A percentile compares a stretch with the other conserved stretches of the same genome.
Conservation (phyloP, 2,797 vertebrate genomes). For the Alauda arvensis region DNA sequence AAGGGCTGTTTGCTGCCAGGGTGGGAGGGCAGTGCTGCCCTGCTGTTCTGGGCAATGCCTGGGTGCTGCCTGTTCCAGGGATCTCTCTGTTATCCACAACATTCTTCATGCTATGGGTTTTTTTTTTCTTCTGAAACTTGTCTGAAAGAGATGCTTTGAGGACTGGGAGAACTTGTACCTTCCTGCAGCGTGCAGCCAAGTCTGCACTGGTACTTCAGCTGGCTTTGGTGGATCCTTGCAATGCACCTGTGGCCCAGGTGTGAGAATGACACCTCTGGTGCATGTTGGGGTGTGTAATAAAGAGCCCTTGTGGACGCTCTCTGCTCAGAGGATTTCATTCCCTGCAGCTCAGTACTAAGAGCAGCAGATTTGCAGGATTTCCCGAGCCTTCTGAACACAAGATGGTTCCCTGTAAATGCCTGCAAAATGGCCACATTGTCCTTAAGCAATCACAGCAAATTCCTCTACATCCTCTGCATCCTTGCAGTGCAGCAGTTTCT, state of each 20-base stretch:
- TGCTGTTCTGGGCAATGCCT: neutral
- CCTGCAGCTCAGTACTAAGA: neutral
- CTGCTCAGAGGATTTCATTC: neutral
- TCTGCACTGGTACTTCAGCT: neutral
- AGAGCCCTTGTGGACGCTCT: neutral
- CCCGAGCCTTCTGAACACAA: neutral
- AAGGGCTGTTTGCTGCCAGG: neutral
- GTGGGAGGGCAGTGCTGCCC: neutral
- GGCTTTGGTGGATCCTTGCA: neutral
- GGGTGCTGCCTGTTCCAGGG: neutral
- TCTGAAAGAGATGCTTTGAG: neutral
- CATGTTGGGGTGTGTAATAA: neutral
- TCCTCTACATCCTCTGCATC: neutral
- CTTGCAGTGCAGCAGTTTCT: neutral
- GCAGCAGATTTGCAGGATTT: neutral
- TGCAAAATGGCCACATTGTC: neutral
- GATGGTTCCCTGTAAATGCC: neutral
- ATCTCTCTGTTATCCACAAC: neutral
- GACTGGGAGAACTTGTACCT: neutral
- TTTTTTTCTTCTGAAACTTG: neutral
- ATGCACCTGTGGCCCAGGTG: neutral
- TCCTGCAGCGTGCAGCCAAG: rapidly evolving
- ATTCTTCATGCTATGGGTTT: neutral
- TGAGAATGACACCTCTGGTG: neutral
- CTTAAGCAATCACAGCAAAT: neutral